Evolutionary conservation across 2,888 invertebrate genomes (phyloP), one percentile per base, ranked within the genome.

Genomic region (Drosophila nr. medialis): DNA sequence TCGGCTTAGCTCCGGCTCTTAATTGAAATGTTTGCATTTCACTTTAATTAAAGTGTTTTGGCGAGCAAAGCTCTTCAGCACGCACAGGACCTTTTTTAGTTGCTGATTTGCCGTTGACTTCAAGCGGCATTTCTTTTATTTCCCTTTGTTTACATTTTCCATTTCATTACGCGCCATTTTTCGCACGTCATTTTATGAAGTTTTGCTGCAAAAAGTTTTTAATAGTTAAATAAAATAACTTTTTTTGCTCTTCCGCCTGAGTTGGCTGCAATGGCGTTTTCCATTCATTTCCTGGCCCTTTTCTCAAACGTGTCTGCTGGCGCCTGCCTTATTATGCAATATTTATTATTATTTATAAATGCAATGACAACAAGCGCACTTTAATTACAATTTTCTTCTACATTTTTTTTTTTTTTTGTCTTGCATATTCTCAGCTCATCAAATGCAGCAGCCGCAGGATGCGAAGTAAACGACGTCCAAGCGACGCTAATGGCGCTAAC

Each of bases 11-110:
- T 67, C 68, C 73, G 76, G 64, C 59, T 59, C 82, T 86, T 89
- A 89, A 89, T 88, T 88, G 87, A 88, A 89, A 86, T 89, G 87
- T 89, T 89, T 87, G 83, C 85, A 76, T 86, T 83, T 87, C 84
- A 83, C 83, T 86, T 86, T 87, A 86, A 87, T 86, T 81, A 86
- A 86, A 86, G 79, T 82, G 82, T 76, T 75, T 78, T 48, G 40
- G 58, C 60, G 29, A 63, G 59, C 64, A 63, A 61, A 69, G 74
- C 68, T 77, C 77, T 74, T 79, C 55, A 76, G 42, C 70, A 64
- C 59, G 64, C 63, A 56, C 67, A 54, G 34, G 40, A 58, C 48
- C 49, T 40, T 64, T n/a, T 48, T 32, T n/a, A n/a, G n/a, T 50
- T 40, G 11, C 59, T n/a, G 13, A 29, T 42, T 62, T 45, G 45